phyloP scores from a whole-genome alignment of 2,113 vertebrate genomes.

The Myxocyprinus asiaticus region DNA sequence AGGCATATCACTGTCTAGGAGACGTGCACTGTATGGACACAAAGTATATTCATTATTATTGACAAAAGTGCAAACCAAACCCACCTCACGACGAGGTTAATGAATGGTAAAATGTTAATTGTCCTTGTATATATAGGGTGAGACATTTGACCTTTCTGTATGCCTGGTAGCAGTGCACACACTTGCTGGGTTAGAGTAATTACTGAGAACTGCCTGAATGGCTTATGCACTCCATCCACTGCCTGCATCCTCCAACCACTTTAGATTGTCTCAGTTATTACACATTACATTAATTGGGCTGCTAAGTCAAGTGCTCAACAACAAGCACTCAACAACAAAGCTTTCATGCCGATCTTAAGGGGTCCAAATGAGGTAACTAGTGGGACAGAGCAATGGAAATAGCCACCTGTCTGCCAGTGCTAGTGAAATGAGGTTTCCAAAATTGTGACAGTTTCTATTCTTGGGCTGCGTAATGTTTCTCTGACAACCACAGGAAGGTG shows the following conservation, averaged over 20 bases:
- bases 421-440: neutral
- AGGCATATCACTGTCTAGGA: neutral
- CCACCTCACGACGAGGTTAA: constrained; percentile 9
- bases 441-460: constrained; percentile 1
- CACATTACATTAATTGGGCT: constrained; percentile 32
- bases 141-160: constrained; percentile 50
- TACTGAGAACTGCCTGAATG: constrained; percentile 32
- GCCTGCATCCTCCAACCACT: constrained; percentile 31
- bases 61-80: constrained; percentile 11
- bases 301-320: constrained; percentile 34
- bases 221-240: constrained; percentile 22
- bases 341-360: neutral
- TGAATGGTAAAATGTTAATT: constrained; percentile 37
- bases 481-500: constrained; percentile 1
- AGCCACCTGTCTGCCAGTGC: neutral
- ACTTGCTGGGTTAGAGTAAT: constrained; percentile 28
- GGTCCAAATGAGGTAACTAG: constrained; percentile 7
- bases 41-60: constrained; percentile 31
- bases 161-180: neutral
- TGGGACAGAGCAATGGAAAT: constrained; percentile 3
- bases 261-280: constrained; percentile 36
- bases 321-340: constrained; percentile 35
- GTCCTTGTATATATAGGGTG: constrained; percentile 44
- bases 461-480: neutral
- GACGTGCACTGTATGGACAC: too few relatives aligned